Conservation (phyloP, 1,140 invertebrate genomes). For the Drusus annulatus region DNA sequence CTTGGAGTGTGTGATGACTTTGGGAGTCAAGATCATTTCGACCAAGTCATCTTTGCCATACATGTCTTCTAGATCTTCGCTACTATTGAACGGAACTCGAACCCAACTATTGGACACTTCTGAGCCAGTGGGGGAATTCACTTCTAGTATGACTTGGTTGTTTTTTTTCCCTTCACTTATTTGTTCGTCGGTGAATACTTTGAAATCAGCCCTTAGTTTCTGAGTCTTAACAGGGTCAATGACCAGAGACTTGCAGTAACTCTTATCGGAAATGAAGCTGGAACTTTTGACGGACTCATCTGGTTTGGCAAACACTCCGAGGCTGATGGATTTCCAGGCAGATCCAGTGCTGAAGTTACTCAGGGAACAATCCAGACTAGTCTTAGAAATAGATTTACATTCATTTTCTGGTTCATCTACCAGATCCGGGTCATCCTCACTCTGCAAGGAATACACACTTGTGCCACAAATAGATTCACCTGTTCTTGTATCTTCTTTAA, state of each 20-base stretch:
- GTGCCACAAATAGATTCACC: background rate
- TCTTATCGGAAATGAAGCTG: background rate
- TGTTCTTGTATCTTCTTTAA: background rate
- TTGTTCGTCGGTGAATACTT: background rate
- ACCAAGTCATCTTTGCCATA: background rate
- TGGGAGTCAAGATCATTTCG: slow-evolving; percentile 32
- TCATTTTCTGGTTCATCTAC: background rate
- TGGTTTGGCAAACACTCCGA: background rate
- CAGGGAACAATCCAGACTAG: background rate
- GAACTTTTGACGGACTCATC: background rate
- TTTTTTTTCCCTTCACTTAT: background rate
- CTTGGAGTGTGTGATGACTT: slow-evolving; percentile 33
- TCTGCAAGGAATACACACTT: background rate
- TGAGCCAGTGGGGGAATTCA: background rate
- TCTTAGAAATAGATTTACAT: background rate
- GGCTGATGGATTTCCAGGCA: slow-evolving; percentile 5
- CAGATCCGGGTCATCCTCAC: slow-evolving; percentile 21
- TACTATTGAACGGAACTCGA: slow-evolving; percentile 5
- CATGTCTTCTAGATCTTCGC: background rate
- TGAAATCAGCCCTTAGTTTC: background rate
- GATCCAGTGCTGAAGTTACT: background rate
- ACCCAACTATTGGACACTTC: background rate
- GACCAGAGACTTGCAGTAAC: background rate
- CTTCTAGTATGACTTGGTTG: background rate
- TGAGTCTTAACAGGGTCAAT: background rate